Conservation (phyloP, 2,888 invertebrate genomes). For the Acleris emargana region DNA sequence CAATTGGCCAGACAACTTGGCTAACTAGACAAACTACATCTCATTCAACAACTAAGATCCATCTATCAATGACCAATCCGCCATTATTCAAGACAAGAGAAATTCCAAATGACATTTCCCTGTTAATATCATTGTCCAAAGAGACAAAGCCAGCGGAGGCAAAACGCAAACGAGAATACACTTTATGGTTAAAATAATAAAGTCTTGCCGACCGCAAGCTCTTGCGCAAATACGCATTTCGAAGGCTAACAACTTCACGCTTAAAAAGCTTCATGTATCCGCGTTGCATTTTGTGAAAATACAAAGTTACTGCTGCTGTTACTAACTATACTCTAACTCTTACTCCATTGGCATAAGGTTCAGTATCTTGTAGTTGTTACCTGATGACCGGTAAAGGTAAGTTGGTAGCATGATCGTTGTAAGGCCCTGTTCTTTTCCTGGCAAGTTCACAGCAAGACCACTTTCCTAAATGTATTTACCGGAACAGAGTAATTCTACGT, state of each 20-base stretch:
- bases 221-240: slow-evolving; percentile 51
- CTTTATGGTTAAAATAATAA: slow-evolving; percentile 15
- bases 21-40: slow-evolving; percentile 16
- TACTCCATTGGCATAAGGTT: slow-evolving; percentile 47
- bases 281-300: slow-evolving; percentile 57
- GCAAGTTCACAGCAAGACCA: slow-evolving; percentile 32
- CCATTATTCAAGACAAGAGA: slow-evolving; percentile 26
- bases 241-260: slow-evolving; percentile 73
- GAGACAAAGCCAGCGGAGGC: neutral
- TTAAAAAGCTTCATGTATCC: slow-evolving; percentile 72
- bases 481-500: slow-evolving; percentile 27
- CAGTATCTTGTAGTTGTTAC: slow-evolving; percentile 40
- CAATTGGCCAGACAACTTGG: slow-evolving; percentile 1
- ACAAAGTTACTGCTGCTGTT: slow-evolving; percentile 39
- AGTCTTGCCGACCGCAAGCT: slow-evolving; percentile 39
- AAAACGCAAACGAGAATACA: slow-evolving; percentile 1
- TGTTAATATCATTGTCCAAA: slow-evolving; percentile 23
- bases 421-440: slow-evolving; percentile 60
- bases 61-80: slow-evolving; percentile 23
- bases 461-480: slow-evolving; percentile 36
- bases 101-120: slow-evolving; percentile 32
- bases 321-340: slow-evolving; percentile 37
- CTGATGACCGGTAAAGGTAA: slow-evolving; percentile 37
- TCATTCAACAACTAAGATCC: slow-evolving; percentile 16
- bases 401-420: slow-evolving; percentile 47